Evolutionary conservation across 1,140 invertebrate genomes (phyloP).

Genomic region (Drosophila ohnishii): DNA sequence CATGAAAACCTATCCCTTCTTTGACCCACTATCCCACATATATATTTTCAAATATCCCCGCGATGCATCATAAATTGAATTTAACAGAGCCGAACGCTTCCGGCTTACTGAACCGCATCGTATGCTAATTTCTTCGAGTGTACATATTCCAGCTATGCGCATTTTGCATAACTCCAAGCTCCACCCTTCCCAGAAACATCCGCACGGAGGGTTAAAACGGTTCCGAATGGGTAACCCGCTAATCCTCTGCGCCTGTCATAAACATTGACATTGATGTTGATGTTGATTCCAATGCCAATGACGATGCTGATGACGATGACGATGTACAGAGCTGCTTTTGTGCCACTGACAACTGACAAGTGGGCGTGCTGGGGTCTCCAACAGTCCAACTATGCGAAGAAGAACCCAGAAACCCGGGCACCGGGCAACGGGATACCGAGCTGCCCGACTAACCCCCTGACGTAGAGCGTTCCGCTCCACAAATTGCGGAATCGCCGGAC

Average conservation of each 20-base stretch:
- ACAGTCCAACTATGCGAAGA: slow-evolving; percentile 36
- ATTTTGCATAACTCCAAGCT: slow-evolving; percentile 39
- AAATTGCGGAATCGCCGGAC: slow-evolving; percentile 53
- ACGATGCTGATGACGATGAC: slow-evolving; percentile 25
- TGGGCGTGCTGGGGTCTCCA: slow-evolving; percentile 59
- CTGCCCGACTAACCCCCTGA: slow-evolving; percentile 44
- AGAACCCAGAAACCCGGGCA: slow-evolving; percentile 22
- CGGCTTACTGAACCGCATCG: slow-evolving; percentile 25
- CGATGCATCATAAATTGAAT: slow-evolving; percentile 21
- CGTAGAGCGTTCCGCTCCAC: slow-evolving; percentile 60
- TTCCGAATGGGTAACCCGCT: slow-evolving; percentile 72
- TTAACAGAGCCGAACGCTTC: slow-evolving; percentile 1
- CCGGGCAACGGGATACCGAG: neutral
- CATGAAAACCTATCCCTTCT: neutral
- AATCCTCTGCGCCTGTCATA: slow-evolving; percentile 79
- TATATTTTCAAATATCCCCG: neutral
- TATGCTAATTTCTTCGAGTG: slow-evolving; percentile 46
- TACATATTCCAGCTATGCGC: slow-evolving; percentile 31
- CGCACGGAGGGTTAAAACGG: slow-evolving; percentile 56
- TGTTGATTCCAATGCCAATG: slow-evolving; percentile 40
- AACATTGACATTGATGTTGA: slow-evolving; percentile 79
- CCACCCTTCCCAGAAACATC: slow-evolving; percentile 7
- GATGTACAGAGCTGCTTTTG: slow-evolving; percentile 46
- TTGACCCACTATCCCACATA: neutral
- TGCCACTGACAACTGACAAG: slow-evolving; percentile 74